Evolutionary conservation across 2,888 invertebrate genomes (phyloP).

Genomic region (Rhamphomyia laevipes): DNA sequence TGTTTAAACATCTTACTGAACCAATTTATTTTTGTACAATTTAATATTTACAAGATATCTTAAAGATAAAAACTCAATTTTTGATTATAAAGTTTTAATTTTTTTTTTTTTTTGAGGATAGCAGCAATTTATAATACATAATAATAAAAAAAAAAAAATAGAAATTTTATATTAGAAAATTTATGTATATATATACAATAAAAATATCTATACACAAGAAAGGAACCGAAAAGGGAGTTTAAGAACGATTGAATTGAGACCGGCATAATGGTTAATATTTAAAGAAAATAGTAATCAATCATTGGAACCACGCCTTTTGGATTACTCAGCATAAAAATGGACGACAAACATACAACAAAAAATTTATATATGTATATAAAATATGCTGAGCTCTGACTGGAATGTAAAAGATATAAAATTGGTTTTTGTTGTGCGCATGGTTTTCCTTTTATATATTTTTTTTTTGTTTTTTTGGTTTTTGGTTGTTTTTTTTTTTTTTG

Average conservation of each 20-base stretch:
- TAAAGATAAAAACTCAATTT: too few species aligned
- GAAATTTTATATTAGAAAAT: slow-evolving; percentile 10
- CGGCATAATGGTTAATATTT: too few species aligned
- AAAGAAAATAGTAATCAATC: slow-evolving; percentile 28
- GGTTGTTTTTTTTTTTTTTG: neutral
- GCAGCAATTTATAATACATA: slow-evolving; percentile 7
- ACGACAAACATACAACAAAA: slow-evolving; percentile 26
- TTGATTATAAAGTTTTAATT: too few species aligned
- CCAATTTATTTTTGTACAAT: too few species aligned
- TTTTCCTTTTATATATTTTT: neutral
- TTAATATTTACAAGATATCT: too few species aligned
- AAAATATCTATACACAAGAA: too few species aligned
- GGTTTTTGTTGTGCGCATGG: neutral
- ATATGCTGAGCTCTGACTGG: too few species aligned
- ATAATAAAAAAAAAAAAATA: slow-evolving; percentile 8
- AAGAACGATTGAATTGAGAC: too few species aligned
- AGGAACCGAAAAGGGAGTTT: too few species aligned
- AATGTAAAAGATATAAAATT: too few species aligned
- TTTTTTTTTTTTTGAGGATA: slow-evolving; percentile 8
- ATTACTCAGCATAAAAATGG: slow-evolving; percentile 32
- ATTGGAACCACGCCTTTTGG: slow-evolving; percentile 33
- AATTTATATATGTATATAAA: neutral
- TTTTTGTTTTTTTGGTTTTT: too few species aligned
- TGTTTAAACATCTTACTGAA: too few species aligned
- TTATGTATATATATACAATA: slow-evolving; percentile 6